These are phyloP conservation scores for Sceliomorpha sp. DNA, from an alignment of 2,888 invertebrate species.

Conservation along the genomic window DNA sequence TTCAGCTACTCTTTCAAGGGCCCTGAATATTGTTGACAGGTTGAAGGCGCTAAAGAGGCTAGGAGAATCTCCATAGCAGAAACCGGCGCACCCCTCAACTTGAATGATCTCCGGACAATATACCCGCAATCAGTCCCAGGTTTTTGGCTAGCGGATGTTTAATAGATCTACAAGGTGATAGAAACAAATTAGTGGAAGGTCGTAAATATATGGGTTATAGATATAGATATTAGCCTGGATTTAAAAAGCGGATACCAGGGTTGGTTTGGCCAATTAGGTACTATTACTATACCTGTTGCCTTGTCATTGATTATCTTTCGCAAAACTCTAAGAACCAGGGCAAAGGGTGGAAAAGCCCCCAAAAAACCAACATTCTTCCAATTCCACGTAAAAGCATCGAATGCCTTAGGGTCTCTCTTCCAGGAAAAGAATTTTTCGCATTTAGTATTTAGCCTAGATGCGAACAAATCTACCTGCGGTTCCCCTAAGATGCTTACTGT, in stretches of 20 bases:
- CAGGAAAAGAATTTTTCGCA: constrained; percentile 34
- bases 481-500: background rate
- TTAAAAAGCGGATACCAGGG: no score
- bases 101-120: constrained; percentile 25
- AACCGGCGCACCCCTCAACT: constrained; percentile 1
- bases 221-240: no score
- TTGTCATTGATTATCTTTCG: constrained; percentile 43
- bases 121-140: constrained; percentile 40
- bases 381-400: constrained; percentile 38
- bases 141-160: constrained; percentile 21
- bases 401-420: constrained; percentile 30
- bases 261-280: no score
- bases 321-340: constrained; percentile 26
- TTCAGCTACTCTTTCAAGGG: constrained; percentile 52
- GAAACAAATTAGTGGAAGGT: constrained; percentile 15
- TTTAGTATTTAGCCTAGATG: constrained; percentile 2
- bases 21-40: constrained; percentile 54
- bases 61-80: constrained; percentile 40
- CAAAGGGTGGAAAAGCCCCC: constrained; percentile 38
- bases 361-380: no score
- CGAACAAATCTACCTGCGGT: background rate
- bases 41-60: constrained; percentile 45
- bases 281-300: constrained; percentile 9
- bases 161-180: constrained; percentile 43
- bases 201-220: constrained; percentile 20